phyloP scores from a whole-genome alignment of 2,797 vertebrate species.

The Rhincodon typus region DNA sequence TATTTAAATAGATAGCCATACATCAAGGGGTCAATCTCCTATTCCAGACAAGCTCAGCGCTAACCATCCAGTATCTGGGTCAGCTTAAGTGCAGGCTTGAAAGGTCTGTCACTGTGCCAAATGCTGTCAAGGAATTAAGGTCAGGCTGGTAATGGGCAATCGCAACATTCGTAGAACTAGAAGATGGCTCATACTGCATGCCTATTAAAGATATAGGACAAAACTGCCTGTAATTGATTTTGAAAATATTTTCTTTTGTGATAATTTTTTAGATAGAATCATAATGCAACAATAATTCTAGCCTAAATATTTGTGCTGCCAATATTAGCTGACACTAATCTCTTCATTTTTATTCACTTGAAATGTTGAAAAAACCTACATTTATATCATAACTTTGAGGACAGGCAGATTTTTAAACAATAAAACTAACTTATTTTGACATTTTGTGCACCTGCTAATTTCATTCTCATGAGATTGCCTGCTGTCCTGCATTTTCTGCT shows the following conservation, averaged over 20 bases:
- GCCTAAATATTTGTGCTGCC: not conserved
- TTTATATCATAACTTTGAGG: not conserved
- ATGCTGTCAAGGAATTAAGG: not conserved
- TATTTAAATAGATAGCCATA: no score
- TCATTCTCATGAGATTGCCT: constrained; percentile 10
- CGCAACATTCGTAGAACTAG: not conserved
- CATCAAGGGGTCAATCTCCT: not conserved
- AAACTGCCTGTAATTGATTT: not conserved
- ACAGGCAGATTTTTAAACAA: not conserved
- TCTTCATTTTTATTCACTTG: not conserved
- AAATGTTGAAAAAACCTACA: not conserved
- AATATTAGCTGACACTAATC: not conserved
- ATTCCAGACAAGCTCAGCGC: not conserved
- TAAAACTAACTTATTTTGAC: not conserved
- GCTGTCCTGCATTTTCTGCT: not conserved
- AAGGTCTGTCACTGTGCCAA: not conserved
- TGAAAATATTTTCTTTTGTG: not conserved
- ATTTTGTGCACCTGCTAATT: not conserved
- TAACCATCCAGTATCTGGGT: not conserved
- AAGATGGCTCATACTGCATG: not conserved
- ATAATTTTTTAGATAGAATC: not conserved
- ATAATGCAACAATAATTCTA: not conserved
- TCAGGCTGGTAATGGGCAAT: not conserved
- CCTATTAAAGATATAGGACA: not conserved
- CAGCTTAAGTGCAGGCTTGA: not conserved